Evolutionary conservation across 2,888 invertebrate species (phyloP), one percentile per base, ranked within the genome.

Genomic region (Melanchra persicariae): DNA sequence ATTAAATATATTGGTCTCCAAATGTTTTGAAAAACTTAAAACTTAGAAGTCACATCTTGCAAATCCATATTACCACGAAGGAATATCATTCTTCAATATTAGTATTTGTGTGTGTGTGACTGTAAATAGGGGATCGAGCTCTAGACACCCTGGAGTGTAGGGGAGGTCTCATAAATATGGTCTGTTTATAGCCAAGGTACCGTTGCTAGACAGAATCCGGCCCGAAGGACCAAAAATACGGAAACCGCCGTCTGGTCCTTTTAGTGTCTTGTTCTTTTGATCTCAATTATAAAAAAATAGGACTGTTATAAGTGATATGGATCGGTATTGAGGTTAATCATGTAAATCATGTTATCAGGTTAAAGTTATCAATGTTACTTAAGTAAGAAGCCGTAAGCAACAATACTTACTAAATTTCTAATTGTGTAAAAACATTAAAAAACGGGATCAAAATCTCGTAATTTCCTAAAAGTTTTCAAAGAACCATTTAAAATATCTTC

Each of bases 131-230:
- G 49, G 47, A 19, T 47, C 66, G n/a, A 52, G 43, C 58, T 51
- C 68, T 19, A 55, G 47, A 55, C 43, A 49, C 61, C 64, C 59
- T 43, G 4, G 59, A 61, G 72, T 60, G 58, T 52, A 49, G 57
- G 34, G 45, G 54, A 24, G 61, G 22, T 59, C 24, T 74, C 75
- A 66, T 84, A 85, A 82, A 85, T 77, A 78, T 69, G 9, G 43
- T 55, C 30, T 51, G 59, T 87, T 84, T 79, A 87, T 70, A 64
- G 57, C 60, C 55, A 40, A 66, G 49, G 70, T 58, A 58, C 74
- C 30, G 19, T 37, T 1, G 37, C 62, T 61, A 62, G 64, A 62
- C 62, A 34, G 59, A 57, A 77, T 75, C 64, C 58, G 63, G 64
- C 64, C 45, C 61, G 19, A 65, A 78, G 70, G 72, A 61, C 51